Evolutionary conservation across 1,140 invertebrate species (phyloP), one percentile per base, ranked within the genome.

Genomic region (Anagrus nilaparvatae): DNA sequence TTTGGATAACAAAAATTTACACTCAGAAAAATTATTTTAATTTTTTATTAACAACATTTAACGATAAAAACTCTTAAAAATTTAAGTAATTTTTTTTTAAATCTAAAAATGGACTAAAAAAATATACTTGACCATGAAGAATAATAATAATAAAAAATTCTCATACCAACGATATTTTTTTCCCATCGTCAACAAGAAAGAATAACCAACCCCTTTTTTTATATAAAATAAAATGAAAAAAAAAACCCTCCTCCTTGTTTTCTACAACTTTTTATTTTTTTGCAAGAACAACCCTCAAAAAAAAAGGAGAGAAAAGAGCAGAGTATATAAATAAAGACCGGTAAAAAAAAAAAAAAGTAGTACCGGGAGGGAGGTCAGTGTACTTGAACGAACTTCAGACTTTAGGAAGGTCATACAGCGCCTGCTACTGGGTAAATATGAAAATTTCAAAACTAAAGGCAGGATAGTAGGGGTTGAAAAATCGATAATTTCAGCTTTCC

Each of bases 331-430:
- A n/a, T n/a, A n/a, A n/a, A n/a, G n/a, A n/a, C 3, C 23, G 20
- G 18, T 1, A 2, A 18, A 12, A 1, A 13, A 3, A 23, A 6
- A 25, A 1, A 8, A 17, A 14, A 33, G 40, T 3, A 6, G 8
- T 2, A 4, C 5, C 4, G 18, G 23, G 28, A 34, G 27, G 9
- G 44, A 41, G 44, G 44, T 46, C 44, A 46, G 40, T 46, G 44
- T 42, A 46, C 44, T 46, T 46, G 40, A 28, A n/a, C 44, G 44
- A 42, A 46, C 44, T 46, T 42, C 39, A 46, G 29, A 14, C 34
- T 33, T 30, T n/a, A n/a, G 40, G 44, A 46, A 46, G 44, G 44
- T 46, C 44, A 46, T n/a, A n/a, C n/a, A n/a, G n/a, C n/a, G n/a
- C n/a, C n/a, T n/a, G n/a, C n/a, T n/a, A n/a, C n/a, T n/a, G n/a